Evolutionary conservation across 2,797 vertebrate species (phyloP).

Genomic region (Amazonetta brasiliensis): DNA sequence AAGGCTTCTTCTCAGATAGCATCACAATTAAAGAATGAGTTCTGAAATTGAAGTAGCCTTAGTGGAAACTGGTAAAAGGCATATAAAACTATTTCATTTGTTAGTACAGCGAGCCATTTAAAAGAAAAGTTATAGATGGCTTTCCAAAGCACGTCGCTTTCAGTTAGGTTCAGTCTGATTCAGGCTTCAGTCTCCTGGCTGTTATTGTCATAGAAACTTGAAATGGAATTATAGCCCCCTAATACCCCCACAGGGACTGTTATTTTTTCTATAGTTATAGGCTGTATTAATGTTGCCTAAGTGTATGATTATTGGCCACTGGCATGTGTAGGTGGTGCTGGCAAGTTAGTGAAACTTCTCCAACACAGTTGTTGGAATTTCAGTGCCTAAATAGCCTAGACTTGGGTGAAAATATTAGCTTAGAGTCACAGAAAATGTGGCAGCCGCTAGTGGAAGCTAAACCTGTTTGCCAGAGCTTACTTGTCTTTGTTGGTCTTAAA

Average conservation of each 20-base stretch:
- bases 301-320: neutral
- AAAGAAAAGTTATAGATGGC: constrained; percentile 58
- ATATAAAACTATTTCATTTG: constrained; percentile 68
- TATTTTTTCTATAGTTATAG: constrained; percentile 42
- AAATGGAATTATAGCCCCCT: constrained; percentile 52
- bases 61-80: constrained; percentile 52
- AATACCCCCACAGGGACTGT: constrained; percentile 29
- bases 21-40: constrained; percentile 73
- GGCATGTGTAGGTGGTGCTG: neutral
- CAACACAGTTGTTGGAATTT: neutral
- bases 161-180: constrained; percentile 55
- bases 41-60: constrained; percentile 58
- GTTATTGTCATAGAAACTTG: constrained; percentile 44
- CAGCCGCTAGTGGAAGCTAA: neutral
- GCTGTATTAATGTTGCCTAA: neutral
- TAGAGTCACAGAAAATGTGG: neutral
- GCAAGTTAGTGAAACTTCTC: neutral
- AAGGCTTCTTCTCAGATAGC: constrained; percentile 51
- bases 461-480: neutral
- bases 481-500: neutral
- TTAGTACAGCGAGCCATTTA: constrained; percentile 52
- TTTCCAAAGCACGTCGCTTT: constrained; percentile 73
- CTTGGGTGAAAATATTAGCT: neutral
- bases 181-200: constrained; percentile 38
- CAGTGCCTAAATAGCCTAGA: neutral